Base-by-base conservation (phyloP, 1,140 invertebrate species). In the Lethrus apterus region DNA sequence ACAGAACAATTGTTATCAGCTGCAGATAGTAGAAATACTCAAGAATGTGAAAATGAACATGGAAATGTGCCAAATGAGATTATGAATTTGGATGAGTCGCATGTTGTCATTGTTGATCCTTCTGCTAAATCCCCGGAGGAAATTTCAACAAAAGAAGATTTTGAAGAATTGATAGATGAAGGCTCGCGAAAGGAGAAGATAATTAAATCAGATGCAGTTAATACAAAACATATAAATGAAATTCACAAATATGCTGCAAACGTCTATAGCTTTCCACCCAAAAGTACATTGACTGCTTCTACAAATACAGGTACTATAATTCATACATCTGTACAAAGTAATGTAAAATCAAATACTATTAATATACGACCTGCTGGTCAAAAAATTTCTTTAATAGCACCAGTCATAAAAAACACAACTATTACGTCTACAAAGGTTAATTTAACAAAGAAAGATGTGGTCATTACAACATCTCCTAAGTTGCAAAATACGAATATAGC, bases 21-120 rank as follows among this genome's bases (percentile, higher is more conserved):
- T 0, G 68, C 66, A 0, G 73, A 75, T 10, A 69, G 69, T 2
- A 67, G 73, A 0, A 74, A 74, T 44, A 77, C 73, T 4, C 73
- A 73, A 0, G 74, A 76, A 54, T 68, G 71, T 18, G 71, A 76
- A 11, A 71, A 73, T 44, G 51, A 70, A 8, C 63, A 64, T 44
- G 62, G 64, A 0, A 66, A 74, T 7, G 11, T 18, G 7, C n/a
- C 24, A 2, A 23, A 29, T 1, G 46, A 48, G 15, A 54, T 68
- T 1, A 64, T 69, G 55, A 62, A 63, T 29, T 70, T 74, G 10
- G 63, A 76, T 11, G 75, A 73, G 29, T 74, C 77, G 7, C 76
- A 78, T 46, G 73, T 81, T 4, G 74, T 81, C 0, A 72, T 80
- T 2, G 74, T 80, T 0, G 77, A 79, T 51, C 71, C 76, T 0